Evolutionary conservation across 2,888 invertebrate genomes (phyloP).

Genomic region (Himalopsyche japonica): DNA sequence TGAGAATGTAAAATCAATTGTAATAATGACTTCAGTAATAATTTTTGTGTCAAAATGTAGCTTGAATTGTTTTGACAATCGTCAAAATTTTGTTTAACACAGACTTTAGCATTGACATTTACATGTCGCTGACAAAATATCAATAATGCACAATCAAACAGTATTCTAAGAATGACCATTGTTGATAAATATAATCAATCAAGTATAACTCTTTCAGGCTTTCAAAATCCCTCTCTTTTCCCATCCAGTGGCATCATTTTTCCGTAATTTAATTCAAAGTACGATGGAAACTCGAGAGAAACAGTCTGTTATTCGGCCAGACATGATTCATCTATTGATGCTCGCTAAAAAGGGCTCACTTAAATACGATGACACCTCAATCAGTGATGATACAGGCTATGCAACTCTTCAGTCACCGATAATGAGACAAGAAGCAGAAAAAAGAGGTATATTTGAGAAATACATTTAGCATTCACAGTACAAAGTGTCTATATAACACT

Average conservation of each 20-base stretch:
- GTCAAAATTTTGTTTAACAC: too few relatives aligned
- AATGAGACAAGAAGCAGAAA: conserved; percentile 21
- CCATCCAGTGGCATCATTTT: conserved; percentile 31
- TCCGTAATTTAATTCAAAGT: conserved; percentile 29
- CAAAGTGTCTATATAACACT: too few relatives aligned
- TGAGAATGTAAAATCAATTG: too few relatives aligned
- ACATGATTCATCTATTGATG: conserved; percentile 39
- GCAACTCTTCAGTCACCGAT: conserved; percentile 33
- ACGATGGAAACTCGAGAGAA: conserved; percentile 25
- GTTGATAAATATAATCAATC: background rate
- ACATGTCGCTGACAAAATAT: too few relatives aligned
- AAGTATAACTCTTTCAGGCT: conserved; percentile 26
- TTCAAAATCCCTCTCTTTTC: conserved; percentile 37
- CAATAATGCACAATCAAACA: too few relatives aligned
- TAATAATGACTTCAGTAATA: too few relatives aligned
- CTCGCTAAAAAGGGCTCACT: conserved; percentile 34
- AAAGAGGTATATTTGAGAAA: conserved; percentile 21
- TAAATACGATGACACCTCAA: conserved; percentile 29
- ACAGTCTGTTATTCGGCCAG: conserved; percentile 21
- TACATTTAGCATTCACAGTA: too few relatives aligned
- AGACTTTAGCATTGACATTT: too few relatives aligned
- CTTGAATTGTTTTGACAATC: too few relatives aligned
- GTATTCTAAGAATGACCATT: background rate
- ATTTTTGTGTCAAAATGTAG: too few relatives aligned
- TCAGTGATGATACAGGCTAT: conserved; percentile 34